Base-by-base conservation (phyloP, 2,888 invertebrate genomes). In the Parnassius mnemosyne region DNA sequence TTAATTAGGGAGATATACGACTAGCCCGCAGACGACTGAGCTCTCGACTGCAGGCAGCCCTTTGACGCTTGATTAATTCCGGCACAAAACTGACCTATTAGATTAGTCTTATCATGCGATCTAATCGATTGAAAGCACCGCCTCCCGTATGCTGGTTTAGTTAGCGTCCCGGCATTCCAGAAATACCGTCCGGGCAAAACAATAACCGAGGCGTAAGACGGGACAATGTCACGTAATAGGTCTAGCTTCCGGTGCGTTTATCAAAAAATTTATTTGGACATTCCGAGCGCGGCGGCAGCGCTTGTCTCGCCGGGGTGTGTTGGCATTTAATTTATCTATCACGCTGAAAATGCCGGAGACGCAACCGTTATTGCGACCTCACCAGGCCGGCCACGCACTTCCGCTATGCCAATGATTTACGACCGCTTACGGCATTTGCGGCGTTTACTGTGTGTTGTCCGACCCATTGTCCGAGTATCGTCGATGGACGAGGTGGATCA, bases 361-460 rank as follows among this genome's bases (percentile, higher is more conserved):
- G 84, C 74, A 82, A 81, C 83, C 84, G 88, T 87, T 88, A 88
- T 88, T 84, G 84, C 82, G 75, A 78, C 81, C 77, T 76, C 71
- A 63, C 65, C 67, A 62, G 79, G 77, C 77, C 77, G 79, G 77
- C 82, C 81, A 83, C 87, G 85, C 85, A 85, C 84, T 90, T 90
- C 90, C 90, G 90, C 87, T 86, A 89, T 88, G 89, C 79, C 84
- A 80, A 90, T 90, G 89, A 90, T 90, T 89, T 90, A 90, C 87
- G 72, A 77, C 73, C 79, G 83, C 82, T 84, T 78, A 80, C 81
- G 84, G 89, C 80, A 86, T 88, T 84, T 81, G 84, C 76, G 86
- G 85, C 85, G 51, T 56, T 56, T 51, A 82, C 85, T 83, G 83
- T 80, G 77, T 84, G 86, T 85, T 87, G 87, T 89, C 83, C 83